Evolutionary conservation across 2,888 invertebrate genomes (phyloP).

Genomic region (Ochropleura leucogaster): DNA sequence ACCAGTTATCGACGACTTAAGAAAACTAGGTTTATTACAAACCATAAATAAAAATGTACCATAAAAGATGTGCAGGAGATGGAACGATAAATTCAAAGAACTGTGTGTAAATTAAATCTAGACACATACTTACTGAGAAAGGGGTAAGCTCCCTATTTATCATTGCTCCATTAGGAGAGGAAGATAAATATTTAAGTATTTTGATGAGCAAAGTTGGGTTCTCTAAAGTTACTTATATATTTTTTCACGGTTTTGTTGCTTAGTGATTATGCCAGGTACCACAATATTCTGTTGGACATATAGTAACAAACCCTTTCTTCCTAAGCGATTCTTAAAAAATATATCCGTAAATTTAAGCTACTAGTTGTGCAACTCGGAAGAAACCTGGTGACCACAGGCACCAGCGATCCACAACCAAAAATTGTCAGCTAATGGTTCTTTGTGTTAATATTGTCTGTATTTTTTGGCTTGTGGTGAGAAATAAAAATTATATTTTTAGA

Average conservation of each 20-base stretch:
- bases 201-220: background rate
- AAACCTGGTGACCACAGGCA: too few relatives aligned
- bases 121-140: background rate
- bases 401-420: too few relatives aligned
- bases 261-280: background rate
- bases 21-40: constrained; percentile 16
- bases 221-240: background rate
- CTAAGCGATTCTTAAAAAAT: background rate
- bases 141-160: constrained; percentile 3
- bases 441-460: too few relatives aligned
- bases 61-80: background rate
- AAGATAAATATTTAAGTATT: constrained; percentile 10
- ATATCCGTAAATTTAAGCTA: too few relatives aligned
- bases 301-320: background rate
- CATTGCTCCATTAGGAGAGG: background rate
- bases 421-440: too few relatives aligned
- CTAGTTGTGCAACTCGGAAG: too few relatives aligned
- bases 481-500: too few relatives aligned
- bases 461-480: too few relatives aligned
- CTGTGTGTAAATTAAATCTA: constrained; percentile 14
- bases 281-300: background rate
- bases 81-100: constrained; percentile 18
- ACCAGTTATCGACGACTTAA: constrained; percentile 9
- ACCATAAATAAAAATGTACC: constrained; percentile 23
- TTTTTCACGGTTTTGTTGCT: background rate